Evolutionary conservation across 1,140 invertebrate species (phyloP).

Genomic region (Amphibalanus amphitrite): DNA sequence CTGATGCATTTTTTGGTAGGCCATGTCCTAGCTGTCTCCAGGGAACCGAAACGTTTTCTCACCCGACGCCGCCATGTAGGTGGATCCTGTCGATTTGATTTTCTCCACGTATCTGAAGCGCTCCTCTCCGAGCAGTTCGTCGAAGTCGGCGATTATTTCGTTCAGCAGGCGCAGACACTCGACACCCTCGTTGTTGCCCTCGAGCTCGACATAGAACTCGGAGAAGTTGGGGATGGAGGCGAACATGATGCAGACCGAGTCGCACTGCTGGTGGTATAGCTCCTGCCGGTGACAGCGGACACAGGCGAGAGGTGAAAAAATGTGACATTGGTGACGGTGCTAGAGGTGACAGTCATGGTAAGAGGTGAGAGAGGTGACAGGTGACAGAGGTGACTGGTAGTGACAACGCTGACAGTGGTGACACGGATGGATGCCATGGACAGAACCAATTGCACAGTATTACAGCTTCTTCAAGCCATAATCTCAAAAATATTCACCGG

Average conservation of each 20-base stretch:
- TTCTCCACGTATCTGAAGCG: constrained; percentile 85
- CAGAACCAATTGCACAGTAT: too few relatives aligned
- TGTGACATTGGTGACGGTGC: too few relatives aligned
- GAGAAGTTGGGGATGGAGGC: constrained; percentile 94
- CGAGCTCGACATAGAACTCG: constrained; percentile 88
- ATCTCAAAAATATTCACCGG: too few relatives aligned
- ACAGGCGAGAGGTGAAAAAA: too few relatives aligned
- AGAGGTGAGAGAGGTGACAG: too few relatives aligned
- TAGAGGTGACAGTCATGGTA: too few relatives aligned
- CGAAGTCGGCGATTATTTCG: constrained; percentile 94
- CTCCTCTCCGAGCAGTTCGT: constrained; percentile 70
- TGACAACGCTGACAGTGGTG: too few relatives aligned
- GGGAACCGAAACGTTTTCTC: too few relatives aligned
- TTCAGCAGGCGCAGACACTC: constrained; percentile 85
- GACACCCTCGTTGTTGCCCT: constrained; percentile 85
- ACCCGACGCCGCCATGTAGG: constrained; percentile 93
- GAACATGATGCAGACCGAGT: constrained; percentile 86
- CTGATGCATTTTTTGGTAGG: neutral
- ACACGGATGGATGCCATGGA: too few relatives aligned
- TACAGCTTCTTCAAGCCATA: too few relatives aligned
- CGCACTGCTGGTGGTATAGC: constrained; percentile 87
- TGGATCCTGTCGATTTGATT: constrained; percentile 90
- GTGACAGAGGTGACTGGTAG: too few relatives aligned
- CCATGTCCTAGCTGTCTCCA: too few relatives aligned
- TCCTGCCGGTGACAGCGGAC: constrained; percentile 53